These are phyloP conservation scores for Ginglymostoma cirratum DNA, from an alignment of 2,113 vertebrate species.

Conservation along the genomic window DNA sequence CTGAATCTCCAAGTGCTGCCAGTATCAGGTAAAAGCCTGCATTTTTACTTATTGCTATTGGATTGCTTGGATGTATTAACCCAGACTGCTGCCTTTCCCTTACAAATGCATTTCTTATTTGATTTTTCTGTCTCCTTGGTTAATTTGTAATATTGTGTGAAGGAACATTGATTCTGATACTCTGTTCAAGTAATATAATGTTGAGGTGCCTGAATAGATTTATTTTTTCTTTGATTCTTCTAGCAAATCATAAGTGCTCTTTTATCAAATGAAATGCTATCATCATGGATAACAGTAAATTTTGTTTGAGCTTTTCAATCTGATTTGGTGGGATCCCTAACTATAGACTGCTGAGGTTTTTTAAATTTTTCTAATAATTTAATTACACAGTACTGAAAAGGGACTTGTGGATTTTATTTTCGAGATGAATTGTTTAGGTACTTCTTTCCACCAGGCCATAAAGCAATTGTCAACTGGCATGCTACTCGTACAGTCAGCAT, in stretches of 20 bases:
- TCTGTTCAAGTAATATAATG: neutral
- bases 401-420: neutral
- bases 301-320: neutral
- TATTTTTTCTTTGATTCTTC: neutral
- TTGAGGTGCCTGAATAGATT: neutral
- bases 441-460: neutral
- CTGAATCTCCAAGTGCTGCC: conserved; percentile 88
- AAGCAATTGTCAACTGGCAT: neutral
- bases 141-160: neutral
- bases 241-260: neutral
- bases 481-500: neutral
- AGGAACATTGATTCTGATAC: neutral
- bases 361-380: neutral
- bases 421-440: neutral
- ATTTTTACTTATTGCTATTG: neutral
- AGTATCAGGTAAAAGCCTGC: conserved; percentile 85
- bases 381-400: neutral
- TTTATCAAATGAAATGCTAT: neutral
- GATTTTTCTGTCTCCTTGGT: neutral
- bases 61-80: neutral
- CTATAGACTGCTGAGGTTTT: neutral
- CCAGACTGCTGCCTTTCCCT: neutral
- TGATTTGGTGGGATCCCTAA: neutral
- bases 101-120: neutral
- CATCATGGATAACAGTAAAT: neutral